phyloP scores from a whole-genome alignment of 2,888 invertebrate species.

The Cataglyphis cursor region DNA sequence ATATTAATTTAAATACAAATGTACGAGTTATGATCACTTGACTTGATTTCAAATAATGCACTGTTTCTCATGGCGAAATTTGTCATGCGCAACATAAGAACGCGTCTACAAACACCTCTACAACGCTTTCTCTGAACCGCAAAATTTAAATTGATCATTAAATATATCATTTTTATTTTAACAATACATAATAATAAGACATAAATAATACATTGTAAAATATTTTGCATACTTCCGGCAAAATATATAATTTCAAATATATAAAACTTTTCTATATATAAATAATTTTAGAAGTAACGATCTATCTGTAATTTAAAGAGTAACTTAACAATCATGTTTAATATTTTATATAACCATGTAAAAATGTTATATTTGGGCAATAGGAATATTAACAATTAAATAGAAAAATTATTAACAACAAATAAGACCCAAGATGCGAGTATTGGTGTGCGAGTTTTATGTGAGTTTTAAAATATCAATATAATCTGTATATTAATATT shows the following conservation, averaged over 20 bases:
- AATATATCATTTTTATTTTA: neutral
- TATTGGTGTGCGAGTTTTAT: too few relatives aligned
- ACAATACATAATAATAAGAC: conserved; percentile 1
- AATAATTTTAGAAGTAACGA: neutral
- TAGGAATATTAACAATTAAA: too few relatives aligned
- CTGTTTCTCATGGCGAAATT: neutral
- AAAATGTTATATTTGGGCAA: neutral
- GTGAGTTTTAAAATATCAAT: too few relatives aligned
- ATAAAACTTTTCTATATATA: conserved; percentile 10
- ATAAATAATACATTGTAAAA: conserved; percentile 20
- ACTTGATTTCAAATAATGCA: neutral
- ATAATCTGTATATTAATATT: too few relatives aligned
- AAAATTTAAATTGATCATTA: conserved; percentile 15
- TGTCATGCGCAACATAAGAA: neutral
- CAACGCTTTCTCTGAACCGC: neutral
- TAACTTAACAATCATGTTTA: neutral
- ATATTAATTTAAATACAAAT: conserved; percentile 7
- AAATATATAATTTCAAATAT: neutral
- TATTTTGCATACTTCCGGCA: conserved; percentile 15
- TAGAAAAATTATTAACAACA: too few relatives aligned
- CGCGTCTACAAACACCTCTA: neutral
- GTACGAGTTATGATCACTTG: neutral
- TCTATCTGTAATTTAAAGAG: conserved; percentile 16
- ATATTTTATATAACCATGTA: neutral
- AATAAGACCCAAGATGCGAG: too few relatives aligned